phyloP scores from a whole-genome alignment of 2,888 invertebrate genomes.

The Epinotia bilunana region DNA sequence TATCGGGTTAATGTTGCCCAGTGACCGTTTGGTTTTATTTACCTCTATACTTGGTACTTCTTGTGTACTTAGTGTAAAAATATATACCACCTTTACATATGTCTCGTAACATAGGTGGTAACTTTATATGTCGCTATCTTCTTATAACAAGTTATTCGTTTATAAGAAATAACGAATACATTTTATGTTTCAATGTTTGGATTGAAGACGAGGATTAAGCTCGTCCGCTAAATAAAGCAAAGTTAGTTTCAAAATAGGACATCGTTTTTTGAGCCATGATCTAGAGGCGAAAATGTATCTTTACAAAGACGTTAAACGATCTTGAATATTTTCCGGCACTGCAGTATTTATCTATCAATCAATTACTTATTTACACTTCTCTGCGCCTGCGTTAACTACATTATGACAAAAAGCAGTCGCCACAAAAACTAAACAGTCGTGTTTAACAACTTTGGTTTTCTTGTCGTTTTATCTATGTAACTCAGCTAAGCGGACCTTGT shows the following conservation, averaged over 20 bases:
- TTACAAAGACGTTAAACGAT: too few relatives aligned
- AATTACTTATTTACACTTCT: slow-evolving; percentile 20
- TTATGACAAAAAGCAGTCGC: slow-evolving; percentile 18
- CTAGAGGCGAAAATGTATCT: too few relatives aligned
- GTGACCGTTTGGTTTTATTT: background rate
- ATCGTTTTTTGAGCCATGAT: too few relatives aligned
- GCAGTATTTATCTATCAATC: slow-evolving; percentile 3
- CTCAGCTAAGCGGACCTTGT: slow-evolving; percentile 18
- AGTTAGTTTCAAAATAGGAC: too few relatives aligned
- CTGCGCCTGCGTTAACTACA: slow-evolving; percentile 20
- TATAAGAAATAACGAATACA: background rate
- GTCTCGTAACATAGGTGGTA: too few relatives aligned
- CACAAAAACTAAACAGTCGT: slow-evolving; percentile 15
- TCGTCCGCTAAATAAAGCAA: background rate
- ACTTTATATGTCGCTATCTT: background rate
- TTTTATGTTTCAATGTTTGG: background rate
- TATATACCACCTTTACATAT: too few relatives aligned
- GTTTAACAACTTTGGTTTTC: slow-evolving; percentile 14
- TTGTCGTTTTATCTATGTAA: slow-evolving; percentile 1
- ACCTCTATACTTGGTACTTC: background rate
- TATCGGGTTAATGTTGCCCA: background rate
- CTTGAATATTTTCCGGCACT: background rate
- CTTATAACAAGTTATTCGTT: background rate
- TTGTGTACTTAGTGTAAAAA: too few relatives aligned
- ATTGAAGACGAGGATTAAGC: background rate